A percentile compares a stretch with the other conserved stretches of the same genome.
Evolutionary conservation across 2,888 invertebrate genomes (phyloP).

Genomic region (Octonoba sinensis): DNA sequence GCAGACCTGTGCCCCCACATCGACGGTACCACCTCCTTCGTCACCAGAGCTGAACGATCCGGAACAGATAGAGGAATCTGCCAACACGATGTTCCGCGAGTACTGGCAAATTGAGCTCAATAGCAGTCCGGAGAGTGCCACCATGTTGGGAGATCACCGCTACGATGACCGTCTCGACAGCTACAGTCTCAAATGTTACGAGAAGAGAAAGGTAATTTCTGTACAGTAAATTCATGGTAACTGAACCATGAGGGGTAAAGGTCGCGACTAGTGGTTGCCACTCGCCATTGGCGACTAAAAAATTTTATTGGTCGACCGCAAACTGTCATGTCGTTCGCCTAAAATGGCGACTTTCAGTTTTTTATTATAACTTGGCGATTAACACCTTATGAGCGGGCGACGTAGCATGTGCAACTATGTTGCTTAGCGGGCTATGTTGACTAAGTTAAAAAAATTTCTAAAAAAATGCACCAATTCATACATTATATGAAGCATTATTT

Average conservation of each 20-base stretch:
- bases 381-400: too few relatives aligned
- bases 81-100: slow-evolving; percentile 38
- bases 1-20: not conserved
- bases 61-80: not conserved
- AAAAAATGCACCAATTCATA: too few relatives aligned
- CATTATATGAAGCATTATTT: too few relatives aligned
- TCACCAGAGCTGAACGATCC: not conserved
- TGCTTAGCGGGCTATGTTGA: too few relatives aligned
- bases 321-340: too few relatives aligned
- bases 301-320: not conserved
- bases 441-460: too few relatives aligned
- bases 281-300: not conserved
- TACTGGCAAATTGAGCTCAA: slow-evolving; percentile 41
- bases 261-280: not conserved
- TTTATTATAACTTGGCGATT: too few relatives aligned
- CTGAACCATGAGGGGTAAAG: not conserved
- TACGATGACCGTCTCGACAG: slow-evolving; percentile 37
- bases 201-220: slow-evolving; percentile 52
- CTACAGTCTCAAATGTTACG: slow-evolving; percentile 44
- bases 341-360: too few relatives aligned
- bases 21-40: not conserved
- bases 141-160: slow-evolving; percentile 32
- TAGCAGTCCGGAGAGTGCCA: slow-evolving; percentile 33
- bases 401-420: too few relatives aligned
- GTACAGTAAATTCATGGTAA: not conserved